These are phyloP conservation scores for Sylvia atricapilla DNA, from an alignment of 2,113 vertebrate genomes.

Conservation along the genomic window DNA sequence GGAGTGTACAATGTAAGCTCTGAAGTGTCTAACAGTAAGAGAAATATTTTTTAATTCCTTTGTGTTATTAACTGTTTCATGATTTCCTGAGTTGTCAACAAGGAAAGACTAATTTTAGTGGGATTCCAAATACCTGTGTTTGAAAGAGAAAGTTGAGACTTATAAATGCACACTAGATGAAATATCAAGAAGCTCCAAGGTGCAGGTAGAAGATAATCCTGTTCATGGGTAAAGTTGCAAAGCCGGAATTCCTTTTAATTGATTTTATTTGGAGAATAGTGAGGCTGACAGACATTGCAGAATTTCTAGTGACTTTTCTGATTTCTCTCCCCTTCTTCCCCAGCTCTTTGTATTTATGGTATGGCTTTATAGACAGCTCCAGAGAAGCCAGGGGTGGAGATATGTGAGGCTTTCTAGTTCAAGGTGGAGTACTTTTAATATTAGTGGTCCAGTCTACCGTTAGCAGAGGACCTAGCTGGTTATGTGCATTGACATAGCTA, in stretches of 20 bases:
- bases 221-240: neutral
- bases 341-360: neutral
- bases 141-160: neutral
- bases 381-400: neutral
- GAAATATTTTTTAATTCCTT: neutral
- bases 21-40: neutral
- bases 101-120: neutral
- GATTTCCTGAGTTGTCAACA: neutral
- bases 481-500: neutral
- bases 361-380: neutral
- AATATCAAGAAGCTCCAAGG: neutral
- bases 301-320: neutral
- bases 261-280: neutral
- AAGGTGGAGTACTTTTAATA: neutral
- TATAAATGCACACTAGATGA: neutral
- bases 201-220: neutral
- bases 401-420: neutral
- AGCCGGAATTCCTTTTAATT: neutral
- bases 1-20: neutral
- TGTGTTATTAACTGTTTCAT: neutral
- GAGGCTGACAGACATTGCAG: neutral
- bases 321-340: neutral
- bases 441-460: neutral
- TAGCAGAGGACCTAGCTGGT: neutral
- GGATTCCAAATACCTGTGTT: neutral